phyloP scores from a whole-genome alignment of 2,888 invertebrate species.

The Penaeus monodon region DNA sequence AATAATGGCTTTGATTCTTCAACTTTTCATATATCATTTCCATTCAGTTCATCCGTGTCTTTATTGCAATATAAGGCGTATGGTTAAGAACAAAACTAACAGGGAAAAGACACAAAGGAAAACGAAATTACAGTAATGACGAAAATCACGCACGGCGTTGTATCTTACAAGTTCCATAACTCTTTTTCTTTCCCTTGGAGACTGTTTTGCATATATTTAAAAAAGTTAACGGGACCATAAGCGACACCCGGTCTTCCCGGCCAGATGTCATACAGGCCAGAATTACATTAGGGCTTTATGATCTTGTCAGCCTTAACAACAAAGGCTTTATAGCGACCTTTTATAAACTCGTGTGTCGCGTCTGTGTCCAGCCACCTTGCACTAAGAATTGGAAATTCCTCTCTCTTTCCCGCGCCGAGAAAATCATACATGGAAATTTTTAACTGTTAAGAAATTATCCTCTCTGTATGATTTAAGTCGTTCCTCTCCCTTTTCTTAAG shows the following conservation, averaged over 20 bases:
- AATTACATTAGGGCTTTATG: slow-evolving; percentile 39
- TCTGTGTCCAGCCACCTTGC: background rate
- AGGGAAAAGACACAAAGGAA: too few species aligned
- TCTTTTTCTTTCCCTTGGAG: slow-evolving; percentile 7
- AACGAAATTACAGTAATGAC: background rate
- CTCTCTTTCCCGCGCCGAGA: slow-evolving; percentile 11
- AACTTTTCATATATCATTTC: too few species aligned
- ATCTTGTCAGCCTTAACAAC: slow-evolving; percentile 29
- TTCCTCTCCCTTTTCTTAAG: background rate
- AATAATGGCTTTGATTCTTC: too few species aligned
- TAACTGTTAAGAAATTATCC: background rate
- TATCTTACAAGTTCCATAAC: slow-evolving; percentile 7
- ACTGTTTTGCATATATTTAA: slow-evolving; percentile 41
- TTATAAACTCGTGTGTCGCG: slow-evolving; percentile 17
- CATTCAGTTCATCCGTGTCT: too few species aligned
- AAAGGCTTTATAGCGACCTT: slow-evolving; percentile 23
- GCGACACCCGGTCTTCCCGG: slow-evolving; percentile 7
- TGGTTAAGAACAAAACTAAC: too few species aligned
- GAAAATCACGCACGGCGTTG: slow-evolving; percentile 3
- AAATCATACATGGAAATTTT: slow-evolving; percentile 23
- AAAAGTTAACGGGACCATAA: slow-evolving; percentile 38
- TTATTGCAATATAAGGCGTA: too few species aligned
- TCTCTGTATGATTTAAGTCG: background rate
- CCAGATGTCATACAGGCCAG: slow-evolving; percentile 37
- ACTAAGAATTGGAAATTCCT: slow-evolving; percentile 19